Evolutionary conservation across 2,113 vertebrate species (phyloP), one percentile per base, ranked within the genome.

Genomic region (Dicrurus megarhynchus): DNA sequence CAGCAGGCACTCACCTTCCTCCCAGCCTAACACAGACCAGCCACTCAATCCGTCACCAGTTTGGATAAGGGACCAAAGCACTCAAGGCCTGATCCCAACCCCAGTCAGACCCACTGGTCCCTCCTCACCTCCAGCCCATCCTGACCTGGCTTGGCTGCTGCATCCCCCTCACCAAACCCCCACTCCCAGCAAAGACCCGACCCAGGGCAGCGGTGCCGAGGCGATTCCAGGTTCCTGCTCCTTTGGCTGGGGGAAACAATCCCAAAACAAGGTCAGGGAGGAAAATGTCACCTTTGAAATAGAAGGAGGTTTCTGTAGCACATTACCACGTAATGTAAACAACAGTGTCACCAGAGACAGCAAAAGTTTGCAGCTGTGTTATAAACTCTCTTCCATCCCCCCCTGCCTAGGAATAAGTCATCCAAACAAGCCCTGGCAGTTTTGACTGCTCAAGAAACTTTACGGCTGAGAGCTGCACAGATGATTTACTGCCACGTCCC

Each of bases 281-380:
- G 76, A 42, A 84, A 95, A 78, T 1, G 9, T 42, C 90, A 53
- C 88, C 93, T 95, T 13, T 64, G 83, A 76, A 71, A 84, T 37
- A 44, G n/a, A 70, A 82, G 73, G 73, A 71, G 89, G 60, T 84
- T 84, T 84, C 94, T 84, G 88, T 33, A 84, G 88, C 85, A 35
- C 90, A 42, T 90, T 94, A 87, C 42, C 17, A 2, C 0, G 0
- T 33, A 73, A 59, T 8, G 50, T 78, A 95, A 96, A 95, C 94
- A 94, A 0, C 9, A 39, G 33, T 77, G 95, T 93, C 92, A 89
- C 89, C 18, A 79, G 35, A 97, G 91, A 87, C 84, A 89, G 91
- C 87, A 90, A 16, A 87, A 87, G 81, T 96, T 93, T 94, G 89
- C 89, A 96, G 96, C 93, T 97, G 92, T 77, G 75, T 73, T 95